A percentile compares a stretch with the other conserved stretches of the same genome.
phyloP scores from a whole-genome alignment of 2,113 vertebrate genomes.

The Orientallactaga bullata region DNA sequence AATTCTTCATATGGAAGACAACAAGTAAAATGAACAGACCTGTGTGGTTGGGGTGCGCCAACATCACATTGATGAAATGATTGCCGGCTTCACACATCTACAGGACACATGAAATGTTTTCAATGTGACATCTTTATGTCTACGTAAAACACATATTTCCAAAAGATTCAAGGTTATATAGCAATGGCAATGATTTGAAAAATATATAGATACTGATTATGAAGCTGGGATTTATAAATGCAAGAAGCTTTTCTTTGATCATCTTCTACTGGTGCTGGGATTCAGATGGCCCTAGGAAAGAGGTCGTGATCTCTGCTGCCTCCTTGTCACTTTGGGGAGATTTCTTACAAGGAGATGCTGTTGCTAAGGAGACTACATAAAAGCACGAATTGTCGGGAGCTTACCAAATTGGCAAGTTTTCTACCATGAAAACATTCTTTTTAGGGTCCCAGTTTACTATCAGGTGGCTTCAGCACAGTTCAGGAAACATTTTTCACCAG shows the following conservation, averaged over 20 bases:
- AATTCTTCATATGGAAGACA: slow-evolving; percentile 48
- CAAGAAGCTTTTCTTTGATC: neutral
- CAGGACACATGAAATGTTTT: slow-evolving; percentile 79
- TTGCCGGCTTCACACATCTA: slow-evolving; percentile 92
- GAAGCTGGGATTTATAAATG: neutral
- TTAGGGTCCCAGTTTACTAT: neutral
- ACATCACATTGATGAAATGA: slow-evolving; percentile 89
- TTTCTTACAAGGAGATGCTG: neutral
- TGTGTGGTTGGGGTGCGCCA: slow-evolving; percentile 87
- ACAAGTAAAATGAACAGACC: slow-evolving; percentile 83
- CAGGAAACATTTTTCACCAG: neutral
- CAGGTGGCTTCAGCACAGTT: neutral
- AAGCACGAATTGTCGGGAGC: neutral
- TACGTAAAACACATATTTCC: neutral
- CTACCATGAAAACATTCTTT: neutral
- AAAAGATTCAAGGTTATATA: neutral
- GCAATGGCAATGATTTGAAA: neutral
- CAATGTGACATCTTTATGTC: neutral
- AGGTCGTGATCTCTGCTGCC: neutral
- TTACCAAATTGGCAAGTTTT: neutral
- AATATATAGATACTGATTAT: neutral
- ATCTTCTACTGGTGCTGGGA: neutral
- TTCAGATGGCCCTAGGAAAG: neutral
- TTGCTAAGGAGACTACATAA: neutral
- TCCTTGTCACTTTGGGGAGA: neutral